phyloP scores from a whole-genome alignment of 2,888 invertebrate genomes.

The Perizoma affinitatum region DNA sequence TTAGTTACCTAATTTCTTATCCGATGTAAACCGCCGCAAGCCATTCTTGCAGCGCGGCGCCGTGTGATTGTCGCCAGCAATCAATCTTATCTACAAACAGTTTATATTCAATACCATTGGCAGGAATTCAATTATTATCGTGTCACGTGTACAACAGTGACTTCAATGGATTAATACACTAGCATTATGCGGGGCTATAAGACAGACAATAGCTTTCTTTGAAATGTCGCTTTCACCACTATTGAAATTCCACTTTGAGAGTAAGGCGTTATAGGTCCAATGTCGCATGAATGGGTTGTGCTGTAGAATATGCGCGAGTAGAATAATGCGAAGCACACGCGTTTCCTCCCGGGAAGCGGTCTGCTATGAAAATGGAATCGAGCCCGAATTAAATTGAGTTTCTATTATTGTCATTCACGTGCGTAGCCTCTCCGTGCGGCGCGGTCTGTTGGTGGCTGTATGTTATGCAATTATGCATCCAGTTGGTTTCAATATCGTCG shows the following conservation, averaged over 20 bases:
- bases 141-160: conserved; percentile 20
- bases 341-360: conserved; percentile 60
- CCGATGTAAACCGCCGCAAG: too few relatives aligned
- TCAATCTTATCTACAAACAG: too few relatives aligned
- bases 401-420: conserved; percentile 15
- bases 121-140: conserved; percentile 12
- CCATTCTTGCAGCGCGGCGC: too few relatives aligned
- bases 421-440: too few relatives aligned
- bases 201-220: conserved; percentile 68
- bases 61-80: too few relatives aligned
- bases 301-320: conserved; percentile 53
- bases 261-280: conserved; percentile 39
- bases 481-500: too few relatives aligned
- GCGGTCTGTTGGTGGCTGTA: too few relatives aligned
- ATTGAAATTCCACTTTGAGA: conserved; percentile 41
- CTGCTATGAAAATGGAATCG: conserved; percentile 49
- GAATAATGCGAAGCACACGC: conserved; percentile 61
- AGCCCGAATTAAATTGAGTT: conserved; percentile 31
- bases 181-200: conserved; percentile 43
- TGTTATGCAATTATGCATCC: too few relatives aligned
- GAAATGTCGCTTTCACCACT: conserved; percentile 59
- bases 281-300: conserved; percentile 40
- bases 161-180: conserved; percentile 64
- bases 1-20: too few relatives aligned
- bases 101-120: conserved; percentile 7